Conservation (phyloP, 2,113 vertebrate genomes). For the Mus spicilegus region DNA sequence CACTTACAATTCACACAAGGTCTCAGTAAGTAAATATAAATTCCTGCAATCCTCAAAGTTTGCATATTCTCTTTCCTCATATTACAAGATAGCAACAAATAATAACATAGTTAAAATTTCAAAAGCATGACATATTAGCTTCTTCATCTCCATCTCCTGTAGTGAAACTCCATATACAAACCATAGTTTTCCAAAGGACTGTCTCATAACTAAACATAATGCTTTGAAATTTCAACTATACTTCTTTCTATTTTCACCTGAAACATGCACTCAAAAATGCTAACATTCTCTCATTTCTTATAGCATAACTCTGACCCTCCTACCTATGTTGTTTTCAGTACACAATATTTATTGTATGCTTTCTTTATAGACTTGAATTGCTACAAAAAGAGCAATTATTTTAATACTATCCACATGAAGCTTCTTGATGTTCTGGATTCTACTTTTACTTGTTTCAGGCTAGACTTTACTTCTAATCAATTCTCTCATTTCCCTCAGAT, state of each 20-base stretch:
- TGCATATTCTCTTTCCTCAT: conserved; percentile 37
- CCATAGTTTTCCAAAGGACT: conserved; percentile 35
- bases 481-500: background rate
- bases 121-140: conserved; percentile 6
- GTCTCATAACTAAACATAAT: conserved; percentile 7
- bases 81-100: conserved; percentile 62
- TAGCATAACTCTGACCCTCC: background rate
- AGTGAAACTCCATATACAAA: conserved; percentile 56
- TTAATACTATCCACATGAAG: background rate
- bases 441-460: background rate
- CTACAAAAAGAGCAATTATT: background rate
- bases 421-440: background rate
- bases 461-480: background rate
- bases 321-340: background rate
- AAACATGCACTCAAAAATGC: background rate
- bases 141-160: background rate
- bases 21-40: conserved; percentile 63
- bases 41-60: conserved; percentile 54
- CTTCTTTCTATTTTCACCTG: background rate
- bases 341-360: background rate
- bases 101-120: conserved; percentile 63
- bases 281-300: background rate
- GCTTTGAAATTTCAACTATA: conserved; percentile 23
- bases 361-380: background rate
- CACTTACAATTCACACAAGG: conserved; percentile 58